These are phyloP conservation scores for Motacilla tschutschensis DNA, from an alignment of 2,113 vertebrate genomes.

Conservation along the genomic window DNA sequence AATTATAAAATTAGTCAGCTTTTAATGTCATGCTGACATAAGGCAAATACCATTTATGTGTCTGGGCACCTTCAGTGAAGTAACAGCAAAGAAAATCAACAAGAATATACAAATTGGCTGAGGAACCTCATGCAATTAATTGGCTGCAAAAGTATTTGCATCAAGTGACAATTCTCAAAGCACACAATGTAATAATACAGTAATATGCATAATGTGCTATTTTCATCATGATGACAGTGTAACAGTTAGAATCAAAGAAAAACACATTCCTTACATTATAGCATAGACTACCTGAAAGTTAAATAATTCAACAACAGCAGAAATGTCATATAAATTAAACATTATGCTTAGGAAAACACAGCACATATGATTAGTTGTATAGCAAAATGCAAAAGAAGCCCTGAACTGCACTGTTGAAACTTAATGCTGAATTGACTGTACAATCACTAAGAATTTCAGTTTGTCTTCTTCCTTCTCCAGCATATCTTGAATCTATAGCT, in stretches of 20 bases:
- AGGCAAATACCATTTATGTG: not conserved
- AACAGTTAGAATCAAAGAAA: constrained; percentile 22
- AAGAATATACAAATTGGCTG: not conserved
- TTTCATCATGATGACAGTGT: not conserved
- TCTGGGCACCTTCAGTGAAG: not conserved
- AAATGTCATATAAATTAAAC: constrained; percentile 12
- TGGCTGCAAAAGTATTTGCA: not conserved
- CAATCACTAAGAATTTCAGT: not conserved
- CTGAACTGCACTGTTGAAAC: not conserved
- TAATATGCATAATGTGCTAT: not conserved
- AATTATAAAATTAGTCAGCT: not conserved
- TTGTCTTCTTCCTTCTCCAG: not conserved
- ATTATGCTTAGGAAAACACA: not conserved
- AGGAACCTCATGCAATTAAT: not conserved
- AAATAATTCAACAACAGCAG: constrained; percentile 15
- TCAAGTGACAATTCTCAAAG: not conserved
- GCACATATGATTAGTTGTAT: not conserved
- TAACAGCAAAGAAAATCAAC: not conserved
- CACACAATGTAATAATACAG: not conserved
- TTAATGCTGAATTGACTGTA: not conserved
- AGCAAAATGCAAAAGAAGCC: not conserved
- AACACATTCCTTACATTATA: not conserved
- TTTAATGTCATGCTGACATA: not conserved
- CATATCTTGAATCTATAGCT: not conserved
- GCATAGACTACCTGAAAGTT: not conserved